Conservation (phyloP, 2,113 vertebrate species). For the Hydropotes inermis region DNA sequence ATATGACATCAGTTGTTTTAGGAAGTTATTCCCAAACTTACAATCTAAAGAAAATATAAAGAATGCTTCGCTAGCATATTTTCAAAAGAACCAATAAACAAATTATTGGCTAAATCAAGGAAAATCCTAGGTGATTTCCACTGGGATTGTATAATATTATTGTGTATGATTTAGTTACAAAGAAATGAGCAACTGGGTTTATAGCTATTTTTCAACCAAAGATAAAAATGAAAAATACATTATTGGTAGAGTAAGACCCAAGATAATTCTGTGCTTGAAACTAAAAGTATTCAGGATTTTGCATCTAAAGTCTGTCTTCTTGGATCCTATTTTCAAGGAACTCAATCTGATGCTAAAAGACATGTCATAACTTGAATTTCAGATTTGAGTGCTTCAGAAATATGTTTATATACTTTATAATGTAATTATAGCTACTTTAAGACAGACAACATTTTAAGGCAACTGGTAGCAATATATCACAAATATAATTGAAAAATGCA, state of each 20-base stretch:
- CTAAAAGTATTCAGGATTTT: constrained; percentile 62
- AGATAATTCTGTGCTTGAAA: constrained; percentile 56
- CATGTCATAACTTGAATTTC: constrained; percentile 79
- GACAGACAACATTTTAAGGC: constrained; percentile 84
- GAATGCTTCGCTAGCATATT: not conserved
- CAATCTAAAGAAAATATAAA: not conserved
- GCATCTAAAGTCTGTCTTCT: constrained; percentile 68
- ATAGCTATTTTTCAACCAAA: constrained; percentile 14
- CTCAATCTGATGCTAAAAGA: constrained; percentile 75
- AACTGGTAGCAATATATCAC: constrained; percentile 79
- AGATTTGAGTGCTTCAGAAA: constrained; percentile 73
- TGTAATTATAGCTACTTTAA: constrained; percentile 84
- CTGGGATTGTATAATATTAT: not conserved
- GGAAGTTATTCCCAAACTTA: not conserved
- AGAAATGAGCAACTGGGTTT: constrained; percentile 18
- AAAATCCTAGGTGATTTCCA: not conserved
- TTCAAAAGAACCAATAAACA: not conserved
- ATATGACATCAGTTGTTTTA: not conserved
- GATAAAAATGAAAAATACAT: constrained; percentile 55
- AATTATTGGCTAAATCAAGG: not conserved
- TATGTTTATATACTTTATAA: constrained; percentile 80
- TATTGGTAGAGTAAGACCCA: constrained; percentile 47
- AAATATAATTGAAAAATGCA: constrained; percentile 87
- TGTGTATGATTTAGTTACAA: not conserved
- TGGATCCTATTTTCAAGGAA: constrained; percentile 72